These are phyloP conservation scores for Heliconius hortense DNA, from an alignment of 2,888 invertebrate species.

Conservation along the genomic window DNA sequence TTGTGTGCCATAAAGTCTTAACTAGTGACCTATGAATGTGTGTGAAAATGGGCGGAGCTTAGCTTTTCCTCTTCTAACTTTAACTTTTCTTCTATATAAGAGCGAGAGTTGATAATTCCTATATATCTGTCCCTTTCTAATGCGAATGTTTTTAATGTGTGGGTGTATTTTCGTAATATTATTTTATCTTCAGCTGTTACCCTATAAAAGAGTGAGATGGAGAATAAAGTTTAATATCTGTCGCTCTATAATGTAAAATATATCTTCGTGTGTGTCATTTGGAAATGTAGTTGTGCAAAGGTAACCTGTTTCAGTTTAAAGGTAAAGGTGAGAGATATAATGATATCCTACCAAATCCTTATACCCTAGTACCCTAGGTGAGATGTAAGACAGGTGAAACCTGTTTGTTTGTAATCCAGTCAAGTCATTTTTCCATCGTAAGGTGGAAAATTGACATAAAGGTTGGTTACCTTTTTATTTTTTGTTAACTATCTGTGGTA, in stretches of 20 bases:
- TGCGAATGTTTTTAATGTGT: constrained; percentile 36
- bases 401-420: constrained; percentile 44
- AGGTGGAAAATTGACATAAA: not conserved
- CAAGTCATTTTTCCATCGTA: constrained; percentile 37
- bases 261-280: not conserved
- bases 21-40: not conserved
- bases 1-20: constrained; percentile 16
- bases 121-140: constrained; percentile 19
- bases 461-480: not conserved
- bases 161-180: not conserved
- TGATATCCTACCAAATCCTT: constrained; percentile 54
- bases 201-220: not conserved
- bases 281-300: constrained; percentile 9
- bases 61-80: constrained; percentile 22
- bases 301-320: constrained; percentile 44
- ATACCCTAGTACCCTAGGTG: constrained; percentile 71
- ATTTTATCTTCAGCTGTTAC: not conserved
- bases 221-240: constrained; percentile 44
- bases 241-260: not conserved
- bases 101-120: constrained; percentile 35
- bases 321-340: constrained; percentile 53
- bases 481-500: not conserved
- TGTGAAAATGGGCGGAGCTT: constrained; percentile 22
- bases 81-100: not conserved
- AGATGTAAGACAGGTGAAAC: constrained; percentile 75